phyloP scores from a whole-genome alignment of 2,888 invertebrate species.

The Xanthostigma xanthostigma region DNA sequence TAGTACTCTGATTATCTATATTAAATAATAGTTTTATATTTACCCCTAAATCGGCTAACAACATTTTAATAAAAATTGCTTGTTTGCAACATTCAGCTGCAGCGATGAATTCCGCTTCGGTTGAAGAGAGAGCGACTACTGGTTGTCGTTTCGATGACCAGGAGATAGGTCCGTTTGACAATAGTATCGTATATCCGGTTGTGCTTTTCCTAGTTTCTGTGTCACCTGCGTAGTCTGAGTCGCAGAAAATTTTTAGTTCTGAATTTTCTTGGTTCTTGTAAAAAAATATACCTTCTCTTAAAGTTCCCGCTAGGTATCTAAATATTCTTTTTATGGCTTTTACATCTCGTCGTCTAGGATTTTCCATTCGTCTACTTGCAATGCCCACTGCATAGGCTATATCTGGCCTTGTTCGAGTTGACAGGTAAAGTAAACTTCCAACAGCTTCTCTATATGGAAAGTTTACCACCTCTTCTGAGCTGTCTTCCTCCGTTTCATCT shows the following conservation, averaged over 20 bases:
- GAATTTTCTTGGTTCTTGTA: too few relatives aligned
- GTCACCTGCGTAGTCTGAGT: background rate
- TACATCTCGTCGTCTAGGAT: slow-evolving; percentile 5
- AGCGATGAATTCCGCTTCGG: slow-evolving; percentile 15
- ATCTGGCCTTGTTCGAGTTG: slow-evolving; percentile 9
- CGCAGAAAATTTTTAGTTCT: background rate
- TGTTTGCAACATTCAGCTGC: slow-evolving; percentile 12
- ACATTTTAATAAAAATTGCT: slow-evolving; percentile 9
- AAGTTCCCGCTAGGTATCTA: too few relatives aligned
- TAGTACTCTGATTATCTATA: background rate
- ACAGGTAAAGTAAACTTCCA: slow-evolving; percentile 13
- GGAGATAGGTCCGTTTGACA: slow-evolving; percentile 9
- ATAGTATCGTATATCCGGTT: slow-evolving; percentile 1
- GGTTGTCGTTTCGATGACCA: slow-evolving; percentile 11
- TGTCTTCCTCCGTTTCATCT: background rate
- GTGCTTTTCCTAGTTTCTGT: slow-evolving; percentile 9
- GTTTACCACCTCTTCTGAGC: background rate
- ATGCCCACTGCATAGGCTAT: slow-evolving; percentile 9
- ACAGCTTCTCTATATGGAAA: slow-evolving; percentile 13
- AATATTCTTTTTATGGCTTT: too few relatives aligned
- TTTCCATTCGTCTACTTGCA: slow-evolving; percentile 9
- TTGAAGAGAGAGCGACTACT: slow-evolving; percentile 10
- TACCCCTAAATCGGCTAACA: slow-evolving; percentile 7
- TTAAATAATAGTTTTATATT: background rate
- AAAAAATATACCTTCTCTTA: too few relatives aligned